phyloP scores from a whole-genome alignment of 2,113 vertebrate species.

The Petromus typicus region DNA sequence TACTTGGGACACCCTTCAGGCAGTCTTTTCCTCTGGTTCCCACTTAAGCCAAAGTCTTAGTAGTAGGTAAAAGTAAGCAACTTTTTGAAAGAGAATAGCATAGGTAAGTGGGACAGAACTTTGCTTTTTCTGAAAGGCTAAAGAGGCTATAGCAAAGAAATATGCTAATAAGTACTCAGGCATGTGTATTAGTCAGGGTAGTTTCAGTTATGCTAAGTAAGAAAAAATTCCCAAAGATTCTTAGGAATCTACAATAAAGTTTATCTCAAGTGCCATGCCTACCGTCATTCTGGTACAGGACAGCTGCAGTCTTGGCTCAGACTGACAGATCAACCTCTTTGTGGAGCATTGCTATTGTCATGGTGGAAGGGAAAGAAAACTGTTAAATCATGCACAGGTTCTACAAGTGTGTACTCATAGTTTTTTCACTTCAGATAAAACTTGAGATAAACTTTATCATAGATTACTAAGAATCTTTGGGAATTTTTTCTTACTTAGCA shows the following conservation, averaged over 20 bases:
- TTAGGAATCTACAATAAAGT: not conserved
- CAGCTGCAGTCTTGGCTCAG: not conserved
- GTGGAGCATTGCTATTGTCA: not conserved
- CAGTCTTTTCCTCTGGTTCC: slow-evolving; percentile 26
- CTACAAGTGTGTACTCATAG: not conserved
- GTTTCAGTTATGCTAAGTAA: not conserved
- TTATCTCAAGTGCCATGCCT: not conserved
- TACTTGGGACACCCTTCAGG: slow-evolving; percentile 28
- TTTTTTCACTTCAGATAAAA: slow-evolving; percentile 11
- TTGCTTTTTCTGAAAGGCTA: not conserved
- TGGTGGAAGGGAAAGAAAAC: not conserved
- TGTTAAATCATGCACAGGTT: not conserved
- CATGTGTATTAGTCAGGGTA: not conserved
- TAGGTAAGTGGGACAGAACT: not conserved
- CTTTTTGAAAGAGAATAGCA: not conserved
- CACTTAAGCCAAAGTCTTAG: slow-evolving; percentile 20
- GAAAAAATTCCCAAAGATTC: not conserved
- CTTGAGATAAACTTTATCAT: not conserved
- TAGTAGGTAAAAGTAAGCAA: not conserved
- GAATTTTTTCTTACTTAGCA: not conserved
- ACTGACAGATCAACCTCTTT: not conserved
- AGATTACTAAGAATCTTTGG: not conserved
- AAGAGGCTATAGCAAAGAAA: not conserved
- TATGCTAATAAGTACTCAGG: not conserved
- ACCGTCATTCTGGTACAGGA: not conserved